Percentiles rank a stretch among this genome's conserved stretches.
Evolutionary conservation across 2,797 vertebrate genomes (phyloP).

Genomic region (Thaleichthys pacificus): DNA sequence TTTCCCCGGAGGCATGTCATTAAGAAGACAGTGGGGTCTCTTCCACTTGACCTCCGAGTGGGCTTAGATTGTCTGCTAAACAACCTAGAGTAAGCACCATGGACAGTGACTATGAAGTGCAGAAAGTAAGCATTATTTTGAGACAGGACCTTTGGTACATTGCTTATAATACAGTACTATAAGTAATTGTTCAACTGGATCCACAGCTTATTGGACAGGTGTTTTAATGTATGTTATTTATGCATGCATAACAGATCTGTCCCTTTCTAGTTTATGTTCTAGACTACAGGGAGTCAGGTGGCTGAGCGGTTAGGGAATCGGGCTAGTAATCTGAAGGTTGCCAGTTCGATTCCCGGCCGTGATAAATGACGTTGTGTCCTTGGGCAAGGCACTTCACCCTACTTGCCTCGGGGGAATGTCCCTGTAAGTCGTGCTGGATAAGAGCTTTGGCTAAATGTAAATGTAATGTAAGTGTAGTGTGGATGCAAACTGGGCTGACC

Average conservation of each 20-base stretch:
- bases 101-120: conserved; percentile 1
- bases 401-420: no score
- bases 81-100: conserved; percentile 52
- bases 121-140: neutral
- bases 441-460: no score
- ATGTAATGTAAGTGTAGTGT: no score
- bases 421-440: no score
- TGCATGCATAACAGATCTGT: neutral
- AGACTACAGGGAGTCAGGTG: no score
- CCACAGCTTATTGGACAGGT: neutral
- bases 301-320: no score
- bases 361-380: no score
- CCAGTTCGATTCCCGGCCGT: no score
- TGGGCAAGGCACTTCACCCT: no score
- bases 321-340: no score
- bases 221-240: neutral
- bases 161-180: neutral
- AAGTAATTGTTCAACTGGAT: neutral
- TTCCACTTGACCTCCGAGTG: conserved; percentile 31
- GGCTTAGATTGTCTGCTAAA: conserved; percentile 44
- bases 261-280: no score
- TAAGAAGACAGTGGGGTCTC: conserved; percentile 50
- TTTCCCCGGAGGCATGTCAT: conserved; percentile 54
- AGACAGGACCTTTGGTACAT: neutral
- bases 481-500: no score